A percentile compares a stretch with the other conserved stretches of the same genome.
Evolutionary conservation across 1,140 invertebrate species (phyloP).

Genomic region (Drosophila quadrilineata): DNA sequence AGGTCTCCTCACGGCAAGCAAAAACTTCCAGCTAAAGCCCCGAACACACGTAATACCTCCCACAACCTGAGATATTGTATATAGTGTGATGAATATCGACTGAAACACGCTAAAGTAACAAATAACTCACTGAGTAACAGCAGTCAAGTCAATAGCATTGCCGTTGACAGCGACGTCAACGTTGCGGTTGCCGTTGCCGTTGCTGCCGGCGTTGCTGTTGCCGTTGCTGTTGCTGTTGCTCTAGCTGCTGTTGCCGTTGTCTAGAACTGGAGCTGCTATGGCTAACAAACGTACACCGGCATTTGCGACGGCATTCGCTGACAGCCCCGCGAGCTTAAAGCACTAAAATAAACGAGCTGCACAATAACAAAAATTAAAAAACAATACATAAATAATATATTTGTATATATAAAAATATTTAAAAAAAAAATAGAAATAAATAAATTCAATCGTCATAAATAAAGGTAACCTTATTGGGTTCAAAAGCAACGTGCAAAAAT

Average conservation of each 20-base stretch:
- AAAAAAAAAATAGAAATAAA: too few relatives aligned
- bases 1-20: too few relatives aligned
- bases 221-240: conserved; percentile 1
- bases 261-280: conserved; percentile 22
- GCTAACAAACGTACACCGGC: conserved; percentile 65
- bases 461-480: too few relatives aligned
- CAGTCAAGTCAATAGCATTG: too few relatives aligned
- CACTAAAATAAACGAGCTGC: conserved; percentile 33
- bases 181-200: background rate
- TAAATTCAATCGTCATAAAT: too few relatives aligned
- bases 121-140: conserved; percentile 51
- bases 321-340: conserved; percentile 56
- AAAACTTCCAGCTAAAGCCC: too few relatives aligned
- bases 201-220: background rate
- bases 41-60: too few relatives aligned
- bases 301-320: conserved; percentile 51
- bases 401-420: too few relatives aligned
- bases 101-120: background rate
- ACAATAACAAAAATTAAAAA: conserved; percentile 7
- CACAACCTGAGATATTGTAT: too few relatives aligned
- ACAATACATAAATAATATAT: background rate
- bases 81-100: background rate
- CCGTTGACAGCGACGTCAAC: too few relatives aligned
- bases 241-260: conserved; percentile 11
- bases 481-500: background rate